Evolutionary conservation across 2,797 vertebrate species (phyloP).

Genomic region (Manis pentadactyla): DNA sequence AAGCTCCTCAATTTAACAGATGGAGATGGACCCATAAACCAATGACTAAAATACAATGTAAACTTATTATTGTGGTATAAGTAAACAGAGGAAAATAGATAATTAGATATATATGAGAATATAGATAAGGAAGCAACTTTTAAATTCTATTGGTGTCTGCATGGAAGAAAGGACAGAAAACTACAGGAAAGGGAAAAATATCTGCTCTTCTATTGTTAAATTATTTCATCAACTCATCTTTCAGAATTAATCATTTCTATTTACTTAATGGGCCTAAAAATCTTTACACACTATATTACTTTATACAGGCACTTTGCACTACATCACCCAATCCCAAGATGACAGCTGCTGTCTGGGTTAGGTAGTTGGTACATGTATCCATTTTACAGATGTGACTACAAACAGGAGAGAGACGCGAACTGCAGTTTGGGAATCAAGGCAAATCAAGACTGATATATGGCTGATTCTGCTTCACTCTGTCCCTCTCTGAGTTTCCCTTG

Average conservation of each 20-base stretch:
- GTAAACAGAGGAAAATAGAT: background rate
- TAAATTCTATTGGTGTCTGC: background rate
- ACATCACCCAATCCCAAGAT: background rate
- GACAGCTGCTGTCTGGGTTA: background rate
- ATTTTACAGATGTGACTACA: background rate
- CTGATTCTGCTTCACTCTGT: background rate
- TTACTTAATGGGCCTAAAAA: background rate
- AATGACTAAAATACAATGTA: background rate
- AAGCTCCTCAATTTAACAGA: background rate
- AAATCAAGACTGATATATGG: background rate
- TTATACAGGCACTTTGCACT: background rate
- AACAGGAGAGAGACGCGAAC: background rate
- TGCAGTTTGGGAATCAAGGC: background rate
- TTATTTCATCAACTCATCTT: background rate
- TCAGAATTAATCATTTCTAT: background rate
- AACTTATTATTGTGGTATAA: background rate
- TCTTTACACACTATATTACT: background rate
- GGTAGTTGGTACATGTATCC: background rate
- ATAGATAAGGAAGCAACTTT: background rate
- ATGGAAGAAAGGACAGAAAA: constrained; percentile 38
- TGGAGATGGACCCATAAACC: background rate
- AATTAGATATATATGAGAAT: background rate
- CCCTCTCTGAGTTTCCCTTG: background rate
- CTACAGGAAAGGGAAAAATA: background rate
- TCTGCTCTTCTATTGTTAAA: background rate